Evolutionary conservation across 2,113 vertebrate genomes (phyloP).

Genomic region (Petrocephalus zakoni): DNA sequence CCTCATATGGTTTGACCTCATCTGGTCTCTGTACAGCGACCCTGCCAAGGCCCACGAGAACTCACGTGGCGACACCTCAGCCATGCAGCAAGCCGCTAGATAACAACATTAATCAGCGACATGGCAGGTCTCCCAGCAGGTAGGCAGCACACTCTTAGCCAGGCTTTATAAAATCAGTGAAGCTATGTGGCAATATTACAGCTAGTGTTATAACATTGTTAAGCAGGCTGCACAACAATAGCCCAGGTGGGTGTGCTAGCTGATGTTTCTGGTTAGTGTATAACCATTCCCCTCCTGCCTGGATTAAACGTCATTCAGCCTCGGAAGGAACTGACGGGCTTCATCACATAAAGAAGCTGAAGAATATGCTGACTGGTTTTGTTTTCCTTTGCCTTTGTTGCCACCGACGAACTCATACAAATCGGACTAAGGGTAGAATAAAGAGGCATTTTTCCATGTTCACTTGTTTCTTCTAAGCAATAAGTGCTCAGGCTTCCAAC

Average conservation of each 20-base stretch:
- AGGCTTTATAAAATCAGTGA: background rate
- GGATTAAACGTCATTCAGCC: slow-evolving; percentile 16
- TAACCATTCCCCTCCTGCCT: background rate
- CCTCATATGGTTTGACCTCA: background rate
- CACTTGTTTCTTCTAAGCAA: slow-evolving; percentile 26
- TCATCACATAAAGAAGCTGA: slow-evolving; percentile 25
- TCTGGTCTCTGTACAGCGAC: background rate
- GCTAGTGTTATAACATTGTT: background rate
- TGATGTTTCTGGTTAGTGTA: background rate
- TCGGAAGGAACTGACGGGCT: background rate
- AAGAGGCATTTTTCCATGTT: slow-evolving; percentile 49
- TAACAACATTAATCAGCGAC: background rate
- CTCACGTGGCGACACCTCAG: background rate
- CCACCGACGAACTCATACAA: slow-evolving; percentile 20
- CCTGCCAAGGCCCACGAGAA: background rate
- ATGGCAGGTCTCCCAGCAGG: background rate
- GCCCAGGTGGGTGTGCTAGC: background rate
- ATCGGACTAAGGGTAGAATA: slow-evolving; percentile 33
- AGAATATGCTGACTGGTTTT: slow-evolving; percentile 30
- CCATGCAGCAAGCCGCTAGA: background rate
- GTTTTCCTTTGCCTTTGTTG: slow-evolving; percentile 37
- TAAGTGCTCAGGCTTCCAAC: background rate
- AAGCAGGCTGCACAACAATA: background rate
- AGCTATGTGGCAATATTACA: background rate
- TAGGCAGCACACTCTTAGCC: background rate